Evolutionary conservation across 2,113 vertebrate genomes (phyloP).

Genomic region (Rhea pennata): DNA sequence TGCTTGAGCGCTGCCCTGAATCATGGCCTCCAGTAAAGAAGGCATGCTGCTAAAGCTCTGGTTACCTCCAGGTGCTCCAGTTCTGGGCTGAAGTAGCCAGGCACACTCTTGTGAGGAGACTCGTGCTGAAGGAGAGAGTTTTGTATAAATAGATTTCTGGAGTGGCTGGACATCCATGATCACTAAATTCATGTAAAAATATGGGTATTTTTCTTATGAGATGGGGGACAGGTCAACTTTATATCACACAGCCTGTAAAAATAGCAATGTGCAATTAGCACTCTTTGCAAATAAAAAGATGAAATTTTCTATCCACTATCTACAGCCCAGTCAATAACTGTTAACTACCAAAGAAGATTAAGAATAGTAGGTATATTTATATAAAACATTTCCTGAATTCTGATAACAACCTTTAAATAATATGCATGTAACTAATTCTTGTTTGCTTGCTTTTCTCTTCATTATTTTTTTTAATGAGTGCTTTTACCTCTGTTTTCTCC

Average conservation of each 20-base stretch:
- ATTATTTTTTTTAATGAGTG: neutral
- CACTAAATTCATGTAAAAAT: neutral
- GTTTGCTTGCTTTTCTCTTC: neutral
- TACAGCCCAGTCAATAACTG: neutral
- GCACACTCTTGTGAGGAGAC: neutral
- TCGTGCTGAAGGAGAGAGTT: neutral
- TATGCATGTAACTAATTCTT: neutral
- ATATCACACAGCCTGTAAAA: neutral
- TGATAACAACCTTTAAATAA: neutral
- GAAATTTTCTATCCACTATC: neutral
- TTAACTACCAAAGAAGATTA: neutral
- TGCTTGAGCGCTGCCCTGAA: neutral
- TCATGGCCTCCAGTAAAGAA: neutral
- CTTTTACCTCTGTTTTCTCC: neutral
- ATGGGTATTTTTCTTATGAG: neutral
- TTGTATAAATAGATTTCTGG: neutral
- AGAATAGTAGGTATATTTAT: neutral
- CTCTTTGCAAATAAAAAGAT: neutral
- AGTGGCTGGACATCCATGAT: neutral
- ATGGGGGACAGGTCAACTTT: neutral
- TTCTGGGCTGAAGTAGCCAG: neutral
- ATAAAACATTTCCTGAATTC: neutral
- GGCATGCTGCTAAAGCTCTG: neutral
- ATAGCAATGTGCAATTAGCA: neutral
- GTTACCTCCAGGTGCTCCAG: accelerated